phyloP scores from a whole-genome alignment of 2,888 invertebrate genomes.

The Drosophila trichaetosa region DNA sequence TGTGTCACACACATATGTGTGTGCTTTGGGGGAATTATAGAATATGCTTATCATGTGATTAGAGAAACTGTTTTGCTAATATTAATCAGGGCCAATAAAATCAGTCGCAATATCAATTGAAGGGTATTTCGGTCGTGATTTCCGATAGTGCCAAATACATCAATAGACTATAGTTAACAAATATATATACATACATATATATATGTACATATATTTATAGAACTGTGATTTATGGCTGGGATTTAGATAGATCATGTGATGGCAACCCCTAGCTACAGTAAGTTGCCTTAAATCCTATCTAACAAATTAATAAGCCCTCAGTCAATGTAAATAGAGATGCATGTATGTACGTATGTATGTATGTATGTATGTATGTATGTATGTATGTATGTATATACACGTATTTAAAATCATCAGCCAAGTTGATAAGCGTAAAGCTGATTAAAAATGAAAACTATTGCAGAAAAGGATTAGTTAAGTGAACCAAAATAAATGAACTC shows the following conservation, averaged over 20 bases:
- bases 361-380: not conserved
- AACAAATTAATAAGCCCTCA: constrained; percentile 26
- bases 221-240: constrained; percentile 53
- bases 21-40: constrained; percentile 55
- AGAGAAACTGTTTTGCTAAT: constrained; percentile 69
- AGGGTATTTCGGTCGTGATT: constrained; percentile 75
- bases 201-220: constrained; percentile 12
- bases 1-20: constrained; percentile 5
- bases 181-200: not conserved
- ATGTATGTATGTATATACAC: not conserved
- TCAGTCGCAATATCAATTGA: constrained; percentile 74
- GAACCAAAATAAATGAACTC: constrained; percentile 81
- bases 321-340: not conserved
- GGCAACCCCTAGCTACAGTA: constrained; percentile 17
- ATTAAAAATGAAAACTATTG: constrained; percentile 78
- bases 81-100: constrained; percentile 74
- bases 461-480: constrained; percentile 78
- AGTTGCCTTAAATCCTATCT: constrained; percentile 25
- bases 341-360: not conserved
- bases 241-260: constrained; percentile 67
- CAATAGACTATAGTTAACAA: not conserved
- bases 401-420: constrained; percentile 1
- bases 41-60: constrained; percentile 79
- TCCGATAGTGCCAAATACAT: constrained; percentile 38
- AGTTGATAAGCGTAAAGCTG: constrained; percentile 70